A percentile compares a stretch with the other conserved stretches of the same genome.
These are phyloP conservation scores for Apotomis capreana DNA, from an alignment of 2,888 invertebrate genomes.

Conservation along the genomic window DNA sequence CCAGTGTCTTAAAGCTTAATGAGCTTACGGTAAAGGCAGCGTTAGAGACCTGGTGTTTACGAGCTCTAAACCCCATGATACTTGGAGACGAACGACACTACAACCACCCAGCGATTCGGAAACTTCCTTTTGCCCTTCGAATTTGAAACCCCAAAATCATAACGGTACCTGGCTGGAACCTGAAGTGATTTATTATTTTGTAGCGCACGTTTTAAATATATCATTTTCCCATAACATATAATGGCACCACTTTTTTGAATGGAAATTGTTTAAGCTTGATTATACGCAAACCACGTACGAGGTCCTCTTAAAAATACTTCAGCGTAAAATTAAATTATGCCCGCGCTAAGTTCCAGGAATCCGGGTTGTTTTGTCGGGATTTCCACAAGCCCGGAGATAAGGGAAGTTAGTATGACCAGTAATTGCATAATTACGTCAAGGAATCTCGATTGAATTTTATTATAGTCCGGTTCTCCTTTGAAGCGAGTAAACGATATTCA, in stretches of 20 bases:
- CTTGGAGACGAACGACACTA: no score
- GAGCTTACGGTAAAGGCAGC: no score
- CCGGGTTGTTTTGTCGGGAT: conserved; percentile 36
- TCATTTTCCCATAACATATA: not conserved
- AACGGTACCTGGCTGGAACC: not conserved
- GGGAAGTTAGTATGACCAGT: conserved; percentile 34
- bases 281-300: conserved; percentile 7
- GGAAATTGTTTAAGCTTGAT: conserved; percentile 8
- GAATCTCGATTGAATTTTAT: conserved; percentile 36
- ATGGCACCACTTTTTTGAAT: not conserved
- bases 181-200: not conserved
- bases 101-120: no score
- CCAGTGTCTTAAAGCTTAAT: no score
- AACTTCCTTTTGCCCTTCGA: not conserved
- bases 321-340: conserved; percentile 31
- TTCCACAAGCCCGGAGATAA: conserved; percentile 33
- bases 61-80: no score
- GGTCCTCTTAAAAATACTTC: conserved; percentile 17
- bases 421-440: conserved; percentile 39
- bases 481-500: conserved; percentile 19
- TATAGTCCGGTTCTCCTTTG: conserved; percentile 31
- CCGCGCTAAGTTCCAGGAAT: conserved; percentile 30
- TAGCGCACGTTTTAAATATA: not conserved
- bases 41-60: no score
- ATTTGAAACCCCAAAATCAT: conserved; percentile 1